Conservation (phyloP, 2,888 invertebrate species). For the Eilema depressum region DNA sequence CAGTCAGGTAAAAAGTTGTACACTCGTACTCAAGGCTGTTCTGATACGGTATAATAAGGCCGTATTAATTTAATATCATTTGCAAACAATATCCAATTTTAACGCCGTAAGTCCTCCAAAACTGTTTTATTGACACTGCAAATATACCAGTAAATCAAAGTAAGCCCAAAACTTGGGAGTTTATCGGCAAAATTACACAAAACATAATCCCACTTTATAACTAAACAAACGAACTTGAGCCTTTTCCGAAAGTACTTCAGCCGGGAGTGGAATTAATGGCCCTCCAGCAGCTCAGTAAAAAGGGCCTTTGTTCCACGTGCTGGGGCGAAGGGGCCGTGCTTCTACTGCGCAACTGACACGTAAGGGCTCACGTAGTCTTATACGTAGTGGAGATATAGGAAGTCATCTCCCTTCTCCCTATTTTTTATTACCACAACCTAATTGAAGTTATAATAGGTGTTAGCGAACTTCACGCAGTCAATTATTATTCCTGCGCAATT, state of each 20-base stretch:
- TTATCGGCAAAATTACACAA: constrained; percentile 51
- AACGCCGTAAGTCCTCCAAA: constrained; percentile 14
- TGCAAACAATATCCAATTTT: constrained; percentile 17
- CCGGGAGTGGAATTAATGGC: constrained; percentile 53
- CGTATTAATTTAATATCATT: constrained; percentile 15
- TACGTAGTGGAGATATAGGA: neutral
- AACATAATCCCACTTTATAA: constrained; percentile 50
- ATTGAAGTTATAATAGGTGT: neutral
- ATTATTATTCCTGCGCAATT: no score
- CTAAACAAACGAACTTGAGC: constrained; percentile 62
- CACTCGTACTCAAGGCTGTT: neutral
- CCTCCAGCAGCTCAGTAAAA: constrained; percentile 53
- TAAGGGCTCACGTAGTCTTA: constrained; percentile 7
- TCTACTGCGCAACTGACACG: constrained; percentile 51
- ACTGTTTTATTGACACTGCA: constrained; percentile 32
- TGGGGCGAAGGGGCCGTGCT: constrained; percentile 46
- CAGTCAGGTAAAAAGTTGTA: neutral
- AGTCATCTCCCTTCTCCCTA: neutral
- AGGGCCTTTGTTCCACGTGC: constrained; percentile 57
- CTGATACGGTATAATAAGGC: neutral
- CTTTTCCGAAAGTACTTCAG: constrained; percentile 52
- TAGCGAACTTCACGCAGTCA: no score
- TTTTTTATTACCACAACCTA: no score
- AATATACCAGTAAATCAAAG: constrained; percentile 38
- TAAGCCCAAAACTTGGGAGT: constrained; percentile 36